phyloP scores from a whole-genome alignment of 2,113 vertebrate genomes.

The Falcunculus frontatus region DNA sequence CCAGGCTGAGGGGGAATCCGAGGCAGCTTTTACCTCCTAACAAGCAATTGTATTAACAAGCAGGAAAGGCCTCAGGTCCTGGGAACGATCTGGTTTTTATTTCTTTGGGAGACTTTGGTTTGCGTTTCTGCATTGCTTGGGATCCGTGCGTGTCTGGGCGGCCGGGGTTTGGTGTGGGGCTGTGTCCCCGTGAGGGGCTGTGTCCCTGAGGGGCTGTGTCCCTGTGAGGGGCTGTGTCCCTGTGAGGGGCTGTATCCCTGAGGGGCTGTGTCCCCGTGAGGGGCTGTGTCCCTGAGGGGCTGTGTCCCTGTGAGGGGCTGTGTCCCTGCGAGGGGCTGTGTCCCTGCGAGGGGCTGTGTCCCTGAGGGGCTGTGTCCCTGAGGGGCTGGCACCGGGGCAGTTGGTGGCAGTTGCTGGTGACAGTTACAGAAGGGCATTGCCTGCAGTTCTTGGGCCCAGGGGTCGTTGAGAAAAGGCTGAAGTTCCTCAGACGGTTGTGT shows the following conservation, averaged over 20 bases:
- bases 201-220: no score
- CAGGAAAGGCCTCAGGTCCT: background rate
- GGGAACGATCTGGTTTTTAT: fast-evolving
- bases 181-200: no score
- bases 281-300: no score
- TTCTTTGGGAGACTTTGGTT: background rate
- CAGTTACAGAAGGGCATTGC: background rate
- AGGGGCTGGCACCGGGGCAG: background rate
- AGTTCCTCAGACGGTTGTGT: background rate
- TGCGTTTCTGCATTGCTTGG: fast-evolving
- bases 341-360: no score
- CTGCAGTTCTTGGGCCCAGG: background rate
- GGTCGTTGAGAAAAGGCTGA: background rate
- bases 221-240: no score
- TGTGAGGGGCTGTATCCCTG: no score
- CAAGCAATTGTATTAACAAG: background rate
- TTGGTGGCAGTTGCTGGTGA: background rate
- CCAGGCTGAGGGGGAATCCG: background rate
- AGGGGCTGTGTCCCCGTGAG: no score
- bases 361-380: no score
- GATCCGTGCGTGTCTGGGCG: fast-evolving
- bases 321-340: no score
- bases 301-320: no score
- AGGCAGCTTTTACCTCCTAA: background rate
- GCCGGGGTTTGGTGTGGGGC: background rate